Evolutionary conservation across 2,888 invertebrate genomes (phyloP).

Genomic region (Amiota minor): DNA sequence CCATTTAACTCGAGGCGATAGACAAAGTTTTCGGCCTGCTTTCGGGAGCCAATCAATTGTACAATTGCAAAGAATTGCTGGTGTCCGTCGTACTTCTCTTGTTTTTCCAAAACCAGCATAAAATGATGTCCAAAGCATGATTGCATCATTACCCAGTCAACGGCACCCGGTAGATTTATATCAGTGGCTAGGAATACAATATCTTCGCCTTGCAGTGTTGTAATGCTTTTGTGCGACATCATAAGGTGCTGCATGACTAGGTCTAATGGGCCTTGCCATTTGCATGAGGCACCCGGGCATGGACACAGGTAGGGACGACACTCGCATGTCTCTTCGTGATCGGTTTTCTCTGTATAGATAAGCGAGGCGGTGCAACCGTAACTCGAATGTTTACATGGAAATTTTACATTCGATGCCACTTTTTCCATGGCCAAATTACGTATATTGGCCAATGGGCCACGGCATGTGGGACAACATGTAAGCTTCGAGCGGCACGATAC

Average conservation of each 20-base stretch:
- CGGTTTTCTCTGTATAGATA: constrained; percentile 97
- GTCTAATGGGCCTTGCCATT: constrained; percentile 98
- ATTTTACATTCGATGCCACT: constrained; percentile 97
- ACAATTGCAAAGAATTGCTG: constrained; percentile 99
- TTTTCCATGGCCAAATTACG: constrained; percentile 99
- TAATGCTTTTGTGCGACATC: constrained; percentile 98
- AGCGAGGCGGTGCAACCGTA: constrained; percentile 95
- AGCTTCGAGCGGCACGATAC: constrained; percentile 97
- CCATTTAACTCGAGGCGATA: constrained; percentile 98
- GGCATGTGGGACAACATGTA: constrained; percentile 97
- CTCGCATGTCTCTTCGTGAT: constrained; percentile 99
- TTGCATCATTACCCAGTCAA: constrained; percentile 99
- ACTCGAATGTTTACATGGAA: constrained; percentile 98
- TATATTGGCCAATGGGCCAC: constrained; percentile 97
- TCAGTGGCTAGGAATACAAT: constrained; percentile 99
- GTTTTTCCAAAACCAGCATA: constrained; percentile 99
- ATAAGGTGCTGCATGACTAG: constrained; percentile 99
- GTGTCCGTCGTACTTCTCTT: constrained; percentile 97
- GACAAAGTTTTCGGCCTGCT: constrained; percentile 99
- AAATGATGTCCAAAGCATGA: constrained; percentile 99
- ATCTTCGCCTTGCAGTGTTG: constrained; percentile 98
- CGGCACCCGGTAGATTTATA: constrained; percentile 98
- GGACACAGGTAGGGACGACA: constrained; percentile 99
- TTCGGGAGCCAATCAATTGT: constrained; percentile 97
- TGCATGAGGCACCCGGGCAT: constrained; percentile 99